Conservation (phyloP, 2,888 invertebrate genomes). For the Spialia ferax region DNA sequence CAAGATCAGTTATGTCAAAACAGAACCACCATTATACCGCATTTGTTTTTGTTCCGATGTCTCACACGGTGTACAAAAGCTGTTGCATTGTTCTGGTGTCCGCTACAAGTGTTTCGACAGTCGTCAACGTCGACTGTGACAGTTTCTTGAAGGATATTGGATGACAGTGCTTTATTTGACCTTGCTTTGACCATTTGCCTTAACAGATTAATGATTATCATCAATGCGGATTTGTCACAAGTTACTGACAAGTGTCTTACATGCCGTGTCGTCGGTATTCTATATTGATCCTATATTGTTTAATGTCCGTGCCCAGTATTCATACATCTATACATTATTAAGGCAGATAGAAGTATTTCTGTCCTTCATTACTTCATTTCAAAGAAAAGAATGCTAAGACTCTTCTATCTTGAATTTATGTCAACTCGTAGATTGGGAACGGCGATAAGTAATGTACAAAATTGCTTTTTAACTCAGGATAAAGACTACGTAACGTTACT, state of each 20-base stretch:
- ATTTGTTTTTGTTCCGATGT: slow-evolving; percentile 73
- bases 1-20: slow-evolving; percentile 73
- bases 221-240: slow-evolving; percentile 3
- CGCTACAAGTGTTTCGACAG: slow-evolving; percentile 77
- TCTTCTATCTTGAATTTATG: too few relatives aligned
- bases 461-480: too few relatives aligned
- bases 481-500: not conserved
- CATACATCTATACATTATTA: too few relatives aligned
- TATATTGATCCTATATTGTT: too few relatives aligned
- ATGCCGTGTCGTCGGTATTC: not conserved
- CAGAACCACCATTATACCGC: slow-evolving; percentile 66
- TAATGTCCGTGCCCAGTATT: too few relatives aligned
- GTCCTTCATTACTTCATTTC: too few relatives aligned
- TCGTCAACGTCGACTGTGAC: slow-evolving; percentile 74
- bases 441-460: too few relatives aligned
- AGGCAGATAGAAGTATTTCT: too few relatives aligned
- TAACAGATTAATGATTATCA: slow-evolving; percentile 22
- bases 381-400: too few relatives aligned
- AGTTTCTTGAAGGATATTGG: slow-evolving; percentile 58
- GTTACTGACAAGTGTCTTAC: not conserved
- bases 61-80: slow-evolving; percentile 66
- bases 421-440: too few relatives aligned
- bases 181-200: slow-evolving; percentile 46
- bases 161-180: slow-evolving; percentile 41
- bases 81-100: slow-evolving; percentile 67